Evolutionary conservation across 2,888 invertebrate species (phyloP).

Genomic region (Melanchra persicariae): DNA sequence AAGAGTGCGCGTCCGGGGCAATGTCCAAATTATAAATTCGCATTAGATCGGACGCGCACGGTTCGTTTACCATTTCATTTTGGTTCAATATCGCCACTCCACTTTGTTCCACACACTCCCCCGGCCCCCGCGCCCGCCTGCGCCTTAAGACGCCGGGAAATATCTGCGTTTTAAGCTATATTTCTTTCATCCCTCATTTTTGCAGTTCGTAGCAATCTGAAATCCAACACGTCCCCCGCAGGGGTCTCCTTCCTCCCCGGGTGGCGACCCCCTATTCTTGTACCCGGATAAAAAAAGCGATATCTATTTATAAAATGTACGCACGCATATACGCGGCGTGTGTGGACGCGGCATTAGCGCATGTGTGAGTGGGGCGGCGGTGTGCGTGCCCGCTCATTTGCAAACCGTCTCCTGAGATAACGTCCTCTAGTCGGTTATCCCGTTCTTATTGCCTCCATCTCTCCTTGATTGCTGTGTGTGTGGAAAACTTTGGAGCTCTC

Average conservation of each 20-base stretch:
- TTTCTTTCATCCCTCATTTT: constrained; percentile 92
- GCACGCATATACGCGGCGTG: constrained; percentile 84
- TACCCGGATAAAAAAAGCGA: constrained; percentile 91
- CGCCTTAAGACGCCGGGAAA: constrained; percentile 91
- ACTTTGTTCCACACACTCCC: constrained; percentile 91
- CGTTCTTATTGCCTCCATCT: constrained; percentile 90
- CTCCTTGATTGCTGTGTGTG: constrained; percentile 88
- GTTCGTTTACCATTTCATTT: constrained; percentile 91
- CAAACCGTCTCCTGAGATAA: constrained; percentile 91
- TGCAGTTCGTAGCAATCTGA: constrained; percentile 92
- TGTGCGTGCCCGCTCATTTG: constrained; percentile 89
- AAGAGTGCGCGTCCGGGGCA: constrained; percentile 87
- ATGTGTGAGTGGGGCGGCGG: constrained; percentile 75
- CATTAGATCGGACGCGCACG: constrained; percentile 91
- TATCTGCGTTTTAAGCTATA: constrained; percentile 92
- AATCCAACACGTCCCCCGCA: constrained; percentile 91
- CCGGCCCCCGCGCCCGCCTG: constrained; percentile 77
- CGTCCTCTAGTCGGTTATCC: constrained; percentile 90
- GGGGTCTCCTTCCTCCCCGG: constrained; percentile 84
- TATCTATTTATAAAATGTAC: constrained; percentile 91
- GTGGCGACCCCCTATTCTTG: constrained; percentile 89
- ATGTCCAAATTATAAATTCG: constrained; percentile 91
- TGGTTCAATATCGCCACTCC: constrained; percentile 91
- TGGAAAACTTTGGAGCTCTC: constrained; percentile 86
- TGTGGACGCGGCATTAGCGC: constrained; percentile 86